Base-by-base conservation (phyloP, 2,113 vertebrate genomes). In the Myotis brandtii region DNA sequence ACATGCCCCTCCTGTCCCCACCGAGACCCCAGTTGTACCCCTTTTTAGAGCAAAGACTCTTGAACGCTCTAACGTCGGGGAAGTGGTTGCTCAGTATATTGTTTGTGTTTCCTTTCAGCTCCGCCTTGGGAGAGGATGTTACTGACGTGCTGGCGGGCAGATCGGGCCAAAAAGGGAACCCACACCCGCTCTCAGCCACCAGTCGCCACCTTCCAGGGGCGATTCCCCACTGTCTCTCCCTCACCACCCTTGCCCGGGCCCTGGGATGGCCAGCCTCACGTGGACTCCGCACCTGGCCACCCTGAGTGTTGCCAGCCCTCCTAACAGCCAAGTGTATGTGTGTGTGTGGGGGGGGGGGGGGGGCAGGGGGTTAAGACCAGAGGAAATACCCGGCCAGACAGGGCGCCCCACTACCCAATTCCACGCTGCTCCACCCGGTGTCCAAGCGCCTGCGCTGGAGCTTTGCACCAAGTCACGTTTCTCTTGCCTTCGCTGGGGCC, bases 101-200 rank as follows among this genome's bases (percentile, higher is more conserved):
- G 73, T 95, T 94, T 95, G 73, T 89, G 94, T 97, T 96, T 89
- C 80, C 83, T 95, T 96, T 89, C 93, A 96, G 91, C 75, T 95
- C 86, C 48, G 56, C 93, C 88, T 93, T 37, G 86, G 52, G 34
- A 82, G 89, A 95, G 83, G 91, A 91, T 1, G 86, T 90, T 88
- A 50, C 56, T 21, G 89, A 75, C 8, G 62, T 54, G 2, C 6
- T 23, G 64, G 82, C 64, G 0, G 32, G 73, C 73, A 64, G 48
- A 32, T 62, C n/a, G 30, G 34, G 54, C 48, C 52, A n/a, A 37
- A 86, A 84, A 20, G 84, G 64, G 56, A 93, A 1, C 13, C 21
- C 32, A n/a, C 13, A 6, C 79, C 37, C 27, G 20, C 32, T 27
- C 32, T 48, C 23, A 0, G 56, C 32, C n/a, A 17, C 5, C 89